Evolutionary conservation across 2,797 vertebrate genomes (phyloP).

Genomic region (Spinibarbus caldwelli): DNA sequence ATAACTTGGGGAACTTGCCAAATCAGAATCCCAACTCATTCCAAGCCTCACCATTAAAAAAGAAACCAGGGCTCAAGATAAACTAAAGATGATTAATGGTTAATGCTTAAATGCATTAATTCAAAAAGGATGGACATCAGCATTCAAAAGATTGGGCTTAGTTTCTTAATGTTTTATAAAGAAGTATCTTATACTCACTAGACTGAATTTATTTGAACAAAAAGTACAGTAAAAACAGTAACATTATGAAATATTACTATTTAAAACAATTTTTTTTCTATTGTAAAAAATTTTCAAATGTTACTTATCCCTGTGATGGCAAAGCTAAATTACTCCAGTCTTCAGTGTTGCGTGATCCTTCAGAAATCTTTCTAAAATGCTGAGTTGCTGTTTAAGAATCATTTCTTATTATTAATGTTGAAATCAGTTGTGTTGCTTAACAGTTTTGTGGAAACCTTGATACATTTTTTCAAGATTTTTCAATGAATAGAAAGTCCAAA

Average conservation of each 20-base stretch:
- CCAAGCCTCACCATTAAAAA: background rate
- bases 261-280: background rate
- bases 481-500: background rate
- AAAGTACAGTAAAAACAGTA: background rate
- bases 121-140: background rate
- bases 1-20: background rate
- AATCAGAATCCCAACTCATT: constrained; percentile 3
- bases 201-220: background rate
- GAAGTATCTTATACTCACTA: background rate
- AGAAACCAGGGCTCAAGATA: background rate
- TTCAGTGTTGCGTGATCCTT: background rate
- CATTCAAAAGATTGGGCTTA: background rate
- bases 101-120: background rate
- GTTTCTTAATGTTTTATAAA: background rate
- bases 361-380: background rate
- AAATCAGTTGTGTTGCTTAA: background rate
- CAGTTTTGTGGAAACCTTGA: background rate
- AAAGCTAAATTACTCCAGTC: background rate
- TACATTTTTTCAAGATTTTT: background rate
- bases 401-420: background rate
- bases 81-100: background rate
- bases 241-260: background rate
- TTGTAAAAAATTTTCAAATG: background rate
- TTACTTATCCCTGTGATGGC: background rate
- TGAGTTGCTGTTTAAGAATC: background rate